Base-by-base conservation (phyloP, 2,113 vertebrate species). In the Nothoprocta pentlandii region DNA sequence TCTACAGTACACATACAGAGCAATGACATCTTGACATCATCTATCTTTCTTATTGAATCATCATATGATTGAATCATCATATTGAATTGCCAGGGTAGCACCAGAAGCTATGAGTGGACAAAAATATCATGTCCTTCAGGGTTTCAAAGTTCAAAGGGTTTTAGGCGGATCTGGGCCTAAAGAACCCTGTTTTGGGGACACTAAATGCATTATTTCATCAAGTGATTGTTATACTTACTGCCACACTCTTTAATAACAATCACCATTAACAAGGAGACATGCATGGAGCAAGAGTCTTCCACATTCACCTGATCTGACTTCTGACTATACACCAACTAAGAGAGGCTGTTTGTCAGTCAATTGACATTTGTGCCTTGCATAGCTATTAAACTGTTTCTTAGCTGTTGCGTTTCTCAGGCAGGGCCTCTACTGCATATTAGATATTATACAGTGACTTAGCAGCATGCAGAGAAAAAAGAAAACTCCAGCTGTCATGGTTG, bases 271-370 rank as follows among this genome's bases (percentile, higher is more conserved):
- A 20, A 76, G 9, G 28, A 21, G 5, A 63, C 20, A 53, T 8
- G 16, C 0, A 0, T 30, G 13, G 9, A n/a, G 15, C 7, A 34
- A 42, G 13, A 30, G 63, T 28, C 6, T 2, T 64, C 41, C 36
- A 56, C 71, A 22, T 32, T 76, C 77, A 68, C 19, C 30, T 68
- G 20, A 17, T 47, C 19, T 59, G 36, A 46, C 15, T 26, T 44
- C 15, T 11, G 9, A 6, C 47, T 78, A 8, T 44, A 6, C 11
- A 36, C 64, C 9, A 44, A 9, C 16, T 62, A 56, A 15, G 15
- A 8, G 3, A 87, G 53, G 4, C 28, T 58, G 34, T 41, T 69
- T 26, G 56, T 44, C 36, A 32, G n/a, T 79, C 62, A 89, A 5
- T 4, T 53, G 41, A 2, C 11, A 8, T 75, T 89, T 62, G 10